Percentiles rank a stretch among this genome's conserved stretches.
Conservation (phyloP, 2,888 invertebrate genomes). For the Petrolisthes cinctipes region DNA sequence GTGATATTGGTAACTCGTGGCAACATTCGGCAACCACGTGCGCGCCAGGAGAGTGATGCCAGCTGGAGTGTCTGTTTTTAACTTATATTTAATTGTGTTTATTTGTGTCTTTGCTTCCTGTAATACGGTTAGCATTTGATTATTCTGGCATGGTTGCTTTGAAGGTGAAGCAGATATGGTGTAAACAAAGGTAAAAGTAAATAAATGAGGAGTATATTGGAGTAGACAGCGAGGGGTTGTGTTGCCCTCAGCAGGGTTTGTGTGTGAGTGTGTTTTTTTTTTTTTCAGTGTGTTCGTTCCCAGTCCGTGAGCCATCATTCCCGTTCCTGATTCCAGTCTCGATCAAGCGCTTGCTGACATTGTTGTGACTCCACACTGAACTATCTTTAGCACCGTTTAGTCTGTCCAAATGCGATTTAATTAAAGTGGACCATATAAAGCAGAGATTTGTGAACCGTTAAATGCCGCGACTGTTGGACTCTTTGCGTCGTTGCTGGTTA, state of each 20-base stretch:
- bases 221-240: neutral
- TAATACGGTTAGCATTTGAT: neutral
- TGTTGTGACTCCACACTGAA: no score
- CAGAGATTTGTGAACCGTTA: neutral
- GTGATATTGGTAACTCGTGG: slow-evolving; percentile 30
- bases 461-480: neutral
- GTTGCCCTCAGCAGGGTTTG: slow-evolving; percentile 2
- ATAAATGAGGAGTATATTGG: neutral
- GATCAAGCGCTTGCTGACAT: no score
- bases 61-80: neutral
- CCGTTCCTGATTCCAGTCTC: neutral
- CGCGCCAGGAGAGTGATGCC: slow-evolving; percentile 8
- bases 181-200: neutral
- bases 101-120: neutral
- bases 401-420: no score
- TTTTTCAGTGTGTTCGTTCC: neutral
- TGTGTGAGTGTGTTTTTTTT: neutral
- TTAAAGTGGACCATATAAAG: neutral
- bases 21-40: slow-evolving; percentile 40
- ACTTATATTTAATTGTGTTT: neutral
- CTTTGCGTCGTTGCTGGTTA: neutral
- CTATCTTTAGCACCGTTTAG: no score
- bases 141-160: no score
- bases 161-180: no score
- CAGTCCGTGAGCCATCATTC: neutral